Conservation (phyloP, 2,113 vertebrate genomes). For the Mormyrus iriodes region DNA sequence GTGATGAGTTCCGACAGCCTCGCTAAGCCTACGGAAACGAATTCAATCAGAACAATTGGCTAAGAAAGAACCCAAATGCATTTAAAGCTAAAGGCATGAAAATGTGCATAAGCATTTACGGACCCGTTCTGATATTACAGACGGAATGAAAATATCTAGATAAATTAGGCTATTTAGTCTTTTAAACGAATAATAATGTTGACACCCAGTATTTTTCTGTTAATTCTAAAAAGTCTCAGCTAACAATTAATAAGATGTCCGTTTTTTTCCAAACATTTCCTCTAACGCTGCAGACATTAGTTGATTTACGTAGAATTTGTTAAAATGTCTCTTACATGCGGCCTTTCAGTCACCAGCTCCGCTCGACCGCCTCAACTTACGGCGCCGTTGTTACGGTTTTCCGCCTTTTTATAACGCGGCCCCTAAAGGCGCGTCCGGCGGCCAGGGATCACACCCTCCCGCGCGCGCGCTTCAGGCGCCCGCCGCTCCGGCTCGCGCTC, state of each 20-base stretch:
- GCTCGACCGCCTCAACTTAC: neutral
- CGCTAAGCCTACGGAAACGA: neutral
- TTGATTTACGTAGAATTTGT: neutral
- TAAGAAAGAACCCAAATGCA: neutral
- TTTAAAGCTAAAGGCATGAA: neutral
- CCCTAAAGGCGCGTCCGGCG: neutral
- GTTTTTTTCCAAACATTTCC: neutral
- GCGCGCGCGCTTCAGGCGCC: constrained; percentile 3
- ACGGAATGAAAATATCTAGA: neutral
- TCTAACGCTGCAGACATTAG: neutral
- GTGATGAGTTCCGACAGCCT: neutral
- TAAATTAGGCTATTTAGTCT: neutral
- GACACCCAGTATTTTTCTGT: neutral
- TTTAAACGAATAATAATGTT: neutral
- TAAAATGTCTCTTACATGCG: constrained; percentile 3
- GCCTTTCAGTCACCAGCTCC: neutral
- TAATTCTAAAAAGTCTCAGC: neutral
- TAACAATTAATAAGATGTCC: neutral
- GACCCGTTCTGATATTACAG: neutral
- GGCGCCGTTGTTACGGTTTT: neutral
- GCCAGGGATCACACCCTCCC: neutral
- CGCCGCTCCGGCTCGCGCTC: constrained; percentile 54
- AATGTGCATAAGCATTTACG: neutral
- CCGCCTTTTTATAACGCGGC: neutral
- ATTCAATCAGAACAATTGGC: neutral